These are phyloP conservation scores for Oxygymnocypris stewartii DNA, from an alignment of 2,113 vertebrate species.

Conservation along the genomic window DNA sequence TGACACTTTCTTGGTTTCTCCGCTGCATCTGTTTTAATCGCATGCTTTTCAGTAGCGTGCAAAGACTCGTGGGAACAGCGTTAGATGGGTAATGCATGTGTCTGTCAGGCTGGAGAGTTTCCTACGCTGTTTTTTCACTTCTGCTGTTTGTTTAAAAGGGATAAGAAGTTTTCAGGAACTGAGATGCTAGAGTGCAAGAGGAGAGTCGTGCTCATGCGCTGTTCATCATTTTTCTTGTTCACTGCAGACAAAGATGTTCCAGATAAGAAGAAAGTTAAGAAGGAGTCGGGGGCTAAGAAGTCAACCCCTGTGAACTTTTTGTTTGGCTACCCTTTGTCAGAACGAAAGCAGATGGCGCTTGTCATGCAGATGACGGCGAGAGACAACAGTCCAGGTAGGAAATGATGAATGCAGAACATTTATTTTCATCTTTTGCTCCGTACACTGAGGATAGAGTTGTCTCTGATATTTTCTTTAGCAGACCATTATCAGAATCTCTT, in stretches of 20 bases:
- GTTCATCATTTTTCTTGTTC: conserved; percentile 43
- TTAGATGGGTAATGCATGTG: conserved; percentile 47
- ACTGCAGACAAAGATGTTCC: conserved; percentile 94
- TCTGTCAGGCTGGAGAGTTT: conserved; percentile 16
- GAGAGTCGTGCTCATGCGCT: neutral
- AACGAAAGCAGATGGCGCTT: conserved; percentile 98
- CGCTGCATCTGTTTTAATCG: conserved; percentile 29
- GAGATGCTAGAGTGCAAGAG: neutral
- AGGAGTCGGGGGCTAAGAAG: conserved; percentile 91
- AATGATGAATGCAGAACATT: neutral
- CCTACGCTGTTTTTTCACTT: neutral
- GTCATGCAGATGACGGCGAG: conserved; percentile 99
- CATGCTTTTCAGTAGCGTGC: conserved; percentile 36
- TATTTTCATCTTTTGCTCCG: neutral
- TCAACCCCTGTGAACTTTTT: conserved; percentile 91
- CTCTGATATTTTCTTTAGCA: neutral
- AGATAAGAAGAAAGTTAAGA: conserved; percentile 97
- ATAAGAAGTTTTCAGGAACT: neutral
- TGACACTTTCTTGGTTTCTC: conserved; percentile 15
- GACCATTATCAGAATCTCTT: neutral
- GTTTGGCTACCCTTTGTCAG: conserved; percentile 97
- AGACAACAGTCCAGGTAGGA: conserved; percentile 95
- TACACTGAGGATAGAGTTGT: neutral
- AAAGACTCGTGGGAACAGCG: neutral
- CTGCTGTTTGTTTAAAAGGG: neutral